phyloP scores from a whole-genome alignment of 2,113 vertebrate species.

The Genyomyrus donnyi region DNA sequence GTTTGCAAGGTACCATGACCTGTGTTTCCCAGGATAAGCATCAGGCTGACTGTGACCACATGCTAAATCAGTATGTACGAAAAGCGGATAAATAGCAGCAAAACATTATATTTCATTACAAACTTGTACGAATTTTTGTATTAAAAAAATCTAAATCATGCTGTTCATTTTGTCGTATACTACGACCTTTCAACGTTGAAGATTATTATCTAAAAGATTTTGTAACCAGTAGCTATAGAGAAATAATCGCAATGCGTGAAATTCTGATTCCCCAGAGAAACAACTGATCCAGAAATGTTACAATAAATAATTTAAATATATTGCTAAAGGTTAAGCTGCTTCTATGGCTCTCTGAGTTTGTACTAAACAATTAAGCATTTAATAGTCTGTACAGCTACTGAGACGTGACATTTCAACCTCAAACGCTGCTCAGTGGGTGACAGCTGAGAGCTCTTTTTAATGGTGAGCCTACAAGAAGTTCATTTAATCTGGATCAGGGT shows the following conservation, averaged over 20 bases:
- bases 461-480: background rate
- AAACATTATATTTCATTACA: background rate
- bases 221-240: conserved; percentile 26
- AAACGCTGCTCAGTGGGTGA: conserved; percentile 14
- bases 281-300: conserved; percentile 8
- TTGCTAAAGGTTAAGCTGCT: conserved; percentile 27
- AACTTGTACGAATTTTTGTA: background rate
- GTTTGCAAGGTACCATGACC: background rate
- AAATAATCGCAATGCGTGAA: conserved; percentile 25
- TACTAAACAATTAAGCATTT: conserved; percentile 25
- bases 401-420: conserved; percentile 12
- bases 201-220: conserved; percentile 8
- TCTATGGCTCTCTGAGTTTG: conserved; percentile 20
- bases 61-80: background rate
- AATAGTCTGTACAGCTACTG: conserved; percentile 24
- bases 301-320: conserved; percentile 20
- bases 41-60: background rate
- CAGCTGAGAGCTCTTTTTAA: conserved; percentile 18
- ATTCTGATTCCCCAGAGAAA: conserved; percentile 14
- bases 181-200: background rate
- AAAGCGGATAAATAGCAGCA: background rate
- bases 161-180: background rate
- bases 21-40: background rate
- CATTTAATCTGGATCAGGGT: conserved; percentile 15
- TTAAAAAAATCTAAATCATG: background rate